Conservation (phyloP, 2,888 invertebrate species). For the Stenchaetothrips biformis region DNA sequence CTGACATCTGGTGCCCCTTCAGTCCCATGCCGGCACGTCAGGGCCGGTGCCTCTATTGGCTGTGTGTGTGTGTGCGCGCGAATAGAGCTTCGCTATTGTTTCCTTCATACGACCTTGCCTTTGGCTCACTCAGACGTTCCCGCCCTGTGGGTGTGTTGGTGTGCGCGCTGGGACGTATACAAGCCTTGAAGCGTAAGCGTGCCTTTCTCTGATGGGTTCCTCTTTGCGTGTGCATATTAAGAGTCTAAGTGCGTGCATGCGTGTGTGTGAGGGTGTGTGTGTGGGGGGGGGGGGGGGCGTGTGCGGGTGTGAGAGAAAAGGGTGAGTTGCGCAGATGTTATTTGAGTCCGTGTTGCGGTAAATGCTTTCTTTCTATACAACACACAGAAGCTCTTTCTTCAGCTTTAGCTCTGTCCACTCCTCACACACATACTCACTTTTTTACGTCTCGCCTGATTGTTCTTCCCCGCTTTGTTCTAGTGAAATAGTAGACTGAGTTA, state of each 20-base stretch:
- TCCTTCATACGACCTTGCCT: background rate
- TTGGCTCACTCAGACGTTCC: background rate
- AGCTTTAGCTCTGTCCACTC: too few relatives aligned
- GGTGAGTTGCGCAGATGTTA: too few relatives aligned
- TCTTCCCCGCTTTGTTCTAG: too few relatives aligned
- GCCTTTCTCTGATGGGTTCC: background rate
- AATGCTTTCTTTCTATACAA: too few relatives aligned
- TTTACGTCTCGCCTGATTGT: background rate
- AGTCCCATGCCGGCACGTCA: background rate
- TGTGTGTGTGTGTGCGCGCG: background rate
- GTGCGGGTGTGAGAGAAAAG: background rate
- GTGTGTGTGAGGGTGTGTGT: background rate
- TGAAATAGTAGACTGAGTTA: too few relatives aligned
- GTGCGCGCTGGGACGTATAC: background rate
- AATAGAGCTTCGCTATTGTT: background rate
- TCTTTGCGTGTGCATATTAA: background rate
- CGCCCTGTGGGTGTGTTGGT: background rate
- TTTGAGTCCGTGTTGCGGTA: too few relatives aligned
- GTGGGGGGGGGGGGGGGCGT: background rate
- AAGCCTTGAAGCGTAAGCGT: background rate
- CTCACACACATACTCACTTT: background rate
- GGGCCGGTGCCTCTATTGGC: background rate
- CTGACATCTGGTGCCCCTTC: conserved; percentile 3
- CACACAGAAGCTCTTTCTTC: too few relatives aligned
- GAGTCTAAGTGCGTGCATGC: background rate